A percentile compares a stretch with the other conserved stretches of the same genome.
These are phyloP conservation scores for Alcedo quadribrachys DNA, from an alignment of 2,797 vertebrate genomes.

Conservation along the genomic window DNA sequence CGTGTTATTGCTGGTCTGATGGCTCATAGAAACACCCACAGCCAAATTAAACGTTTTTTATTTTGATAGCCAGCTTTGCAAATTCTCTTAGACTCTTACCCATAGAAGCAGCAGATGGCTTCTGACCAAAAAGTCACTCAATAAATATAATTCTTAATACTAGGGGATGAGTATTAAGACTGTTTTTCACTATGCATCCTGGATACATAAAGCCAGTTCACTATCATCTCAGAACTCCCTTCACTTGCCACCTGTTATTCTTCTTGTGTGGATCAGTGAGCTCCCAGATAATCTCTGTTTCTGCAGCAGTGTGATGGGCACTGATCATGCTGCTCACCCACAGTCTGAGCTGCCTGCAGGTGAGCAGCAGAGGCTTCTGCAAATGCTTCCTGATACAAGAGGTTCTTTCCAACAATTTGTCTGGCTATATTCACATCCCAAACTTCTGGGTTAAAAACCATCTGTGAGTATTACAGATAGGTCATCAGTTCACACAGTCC, in stretches of 20 bases:
- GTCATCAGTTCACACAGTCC: not conserved
- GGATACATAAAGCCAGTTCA: constrained; percentile 6
- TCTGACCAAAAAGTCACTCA: constrained; percentile 57
- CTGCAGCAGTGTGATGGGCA: not conserved
- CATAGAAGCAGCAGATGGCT: constrained; percentile 44
- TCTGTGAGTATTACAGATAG: rapidly evolving
- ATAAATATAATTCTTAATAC: constrained; percentile 47
- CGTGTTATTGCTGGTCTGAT: not conserved
- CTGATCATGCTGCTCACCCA: not conserved
- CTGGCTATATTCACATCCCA: not conserved
- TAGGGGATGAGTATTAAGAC: constrained; percentile 21
- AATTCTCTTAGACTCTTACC: constrained; percentile 43
- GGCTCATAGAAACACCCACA: not conserved
- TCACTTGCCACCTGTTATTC: constrained; percentile 59
- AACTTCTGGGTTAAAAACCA: not conserved
- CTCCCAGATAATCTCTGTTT: not conserved
- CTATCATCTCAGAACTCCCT: constrained; percentile 51
- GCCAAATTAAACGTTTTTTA: not conserved
- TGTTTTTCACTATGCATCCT: constrained; percentile 35
- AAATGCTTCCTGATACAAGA: not conserved
- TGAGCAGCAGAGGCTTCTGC: not conserved
- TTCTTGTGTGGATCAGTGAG: not conserved
- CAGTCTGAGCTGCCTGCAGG: not conserved
- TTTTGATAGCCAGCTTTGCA: constrained; percentile 25
- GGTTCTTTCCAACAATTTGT: not conserved